phyloP scores from a whole-genome alignment of 2,888 invertebrate species.

The Danaus chrysippus region DNA sequence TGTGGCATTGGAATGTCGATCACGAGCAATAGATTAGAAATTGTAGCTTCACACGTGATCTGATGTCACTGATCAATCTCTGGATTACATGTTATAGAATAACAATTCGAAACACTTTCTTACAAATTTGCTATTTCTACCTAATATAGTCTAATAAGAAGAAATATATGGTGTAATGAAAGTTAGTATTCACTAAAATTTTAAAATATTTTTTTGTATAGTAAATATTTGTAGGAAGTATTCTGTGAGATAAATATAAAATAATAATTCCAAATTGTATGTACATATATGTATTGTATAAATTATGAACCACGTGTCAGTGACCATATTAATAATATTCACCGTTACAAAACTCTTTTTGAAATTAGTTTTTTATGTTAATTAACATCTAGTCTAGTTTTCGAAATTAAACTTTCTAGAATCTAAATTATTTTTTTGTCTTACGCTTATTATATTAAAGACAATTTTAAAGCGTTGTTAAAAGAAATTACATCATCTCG shows the following conservation, averaged over 20 bases:
- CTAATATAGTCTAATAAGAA: neutral
- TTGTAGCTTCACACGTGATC: constrained; percentile 46
- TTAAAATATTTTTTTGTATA: no score
- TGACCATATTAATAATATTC: no score
- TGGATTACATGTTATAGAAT: constrained; percentile 32
- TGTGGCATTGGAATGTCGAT: constrained; percentile 54
- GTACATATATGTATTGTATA: no score
- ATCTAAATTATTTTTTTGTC: neutral
- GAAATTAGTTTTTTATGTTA: constrained; percentile 1
- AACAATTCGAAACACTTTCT: constrained; percentile 8
- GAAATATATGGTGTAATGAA: neutral
- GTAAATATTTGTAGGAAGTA: no score
- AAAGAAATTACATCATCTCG: no score
- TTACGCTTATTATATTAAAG: no score
- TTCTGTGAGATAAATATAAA: no score
- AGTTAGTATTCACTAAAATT: no score
- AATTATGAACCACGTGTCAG: no score
- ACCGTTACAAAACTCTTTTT: neutral
- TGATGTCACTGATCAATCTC: constrained; percentile 52
- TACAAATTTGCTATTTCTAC: neutral
- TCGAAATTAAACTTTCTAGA: constrained; percentile 1
- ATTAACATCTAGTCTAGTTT: neutral
- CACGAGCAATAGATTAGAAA: constrained; percentile 69
- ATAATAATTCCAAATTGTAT: no score
- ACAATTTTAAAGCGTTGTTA: no score